phyloP scores from a whole-genome alignment of 2,797 vertebrate genomes.

The Vespertilio murinus region DNA sequence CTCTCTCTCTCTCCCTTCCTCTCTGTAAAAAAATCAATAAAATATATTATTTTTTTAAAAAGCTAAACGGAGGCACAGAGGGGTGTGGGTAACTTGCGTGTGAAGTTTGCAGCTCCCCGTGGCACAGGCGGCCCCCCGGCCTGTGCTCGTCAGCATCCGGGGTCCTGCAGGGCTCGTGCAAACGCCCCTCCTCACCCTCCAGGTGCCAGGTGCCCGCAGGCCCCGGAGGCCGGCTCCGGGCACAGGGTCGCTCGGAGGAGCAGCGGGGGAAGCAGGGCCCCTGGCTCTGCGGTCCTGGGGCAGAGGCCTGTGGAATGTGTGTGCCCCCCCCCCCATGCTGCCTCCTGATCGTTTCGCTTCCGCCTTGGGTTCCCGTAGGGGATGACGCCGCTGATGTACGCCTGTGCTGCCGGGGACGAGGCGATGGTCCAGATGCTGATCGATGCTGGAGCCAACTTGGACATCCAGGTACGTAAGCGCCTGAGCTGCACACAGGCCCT shows the following conservation, averaged over 20 bases:
- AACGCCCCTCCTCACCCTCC: background rate
- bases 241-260: background rate
- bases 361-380: constrained; percentile 85
- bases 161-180: background rate
- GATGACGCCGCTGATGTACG: constrained; percentile 98
- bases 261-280: background rate
- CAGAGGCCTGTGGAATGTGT: background rate
- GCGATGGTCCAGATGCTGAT: constrained; percentile 99
- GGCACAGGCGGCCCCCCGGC: background rate
- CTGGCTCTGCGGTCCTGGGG: background rate
- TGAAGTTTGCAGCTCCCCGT: background rate
- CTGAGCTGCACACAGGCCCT: rapidly evolving
- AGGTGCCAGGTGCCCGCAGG: background rate
- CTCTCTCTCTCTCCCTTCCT: no score
- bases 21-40: no score
- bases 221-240: background rate
- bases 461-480: constrained; percentile 89
- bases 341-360: background rate
- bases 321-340: rapidly evolving
- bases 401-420: constrained; percentile 96
- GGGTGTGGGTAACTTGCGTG: background rate
- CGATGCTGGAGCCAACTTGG: constrained; percentile 95
- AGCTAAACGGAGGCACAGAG: background rate
- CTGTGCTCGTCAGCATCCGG: background rate
- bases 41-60: no score